These are phyloP conservation scores for Mactromeris polynyma DNA, from an alignment of 2,888 invertebrate species.

Conservation along the genomic window DNA sequence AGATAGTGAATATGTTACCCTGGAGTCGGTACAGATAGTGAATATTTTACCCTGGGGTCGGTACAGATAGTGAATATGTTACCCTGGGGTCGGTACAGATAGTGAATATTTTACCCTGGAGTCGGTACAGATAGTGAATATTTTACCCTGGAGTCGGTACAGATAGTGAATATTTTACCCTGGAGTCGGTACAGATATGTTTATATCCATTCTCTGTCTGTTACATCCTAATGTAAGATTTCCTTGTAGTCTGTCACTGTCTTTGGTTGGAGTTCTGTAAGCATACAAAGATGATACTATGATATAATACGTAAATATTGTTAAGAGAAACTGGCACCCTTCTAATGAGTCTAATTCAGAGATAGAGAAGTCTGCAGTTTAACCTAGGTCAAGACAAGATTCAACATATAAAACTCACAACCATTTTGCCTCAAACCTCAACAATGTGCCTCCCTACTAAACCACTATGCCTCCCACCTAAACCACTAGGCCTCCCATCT, in stretches of 20 bases:
- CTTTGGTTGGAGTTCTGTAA: conserved; percentile 64
- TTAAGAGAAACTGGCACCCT: too few relatives aligned
- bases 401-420: too few relatives aligned
- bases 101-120: background rate
- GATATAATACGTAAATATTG: too few relatives aligned
- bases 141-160: background rate
- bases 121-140: background rate
- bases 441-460: too few relatives aligned
- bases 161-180: background rate
- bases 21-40: background rate
- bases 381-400: too few relatives aligned
- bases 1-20: background rate
- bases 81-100: background rate
- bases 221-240: conserved; percentile 71
- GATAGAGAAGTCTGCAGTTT: too few relatives aligned
- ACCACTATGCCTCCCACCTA: too few relatives aligned
- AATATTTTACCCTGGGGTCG: background rate
- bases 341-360: too few relatives aligned
- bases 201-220: conserved; percentile 52
- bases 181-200: background rate
- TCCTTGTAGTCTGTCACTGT: conserved; percentile 72
- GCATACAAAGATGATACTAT: too few relatives aligned
- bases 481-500: too few relatives aligned
- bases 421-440: too few relatives aligned
- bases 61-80: background rate